These are phyloP conservation scores for Erebia aethiops DNA, from an alignment of 2,888 invertebrate species.

Conservation along the genomic window DNA sequence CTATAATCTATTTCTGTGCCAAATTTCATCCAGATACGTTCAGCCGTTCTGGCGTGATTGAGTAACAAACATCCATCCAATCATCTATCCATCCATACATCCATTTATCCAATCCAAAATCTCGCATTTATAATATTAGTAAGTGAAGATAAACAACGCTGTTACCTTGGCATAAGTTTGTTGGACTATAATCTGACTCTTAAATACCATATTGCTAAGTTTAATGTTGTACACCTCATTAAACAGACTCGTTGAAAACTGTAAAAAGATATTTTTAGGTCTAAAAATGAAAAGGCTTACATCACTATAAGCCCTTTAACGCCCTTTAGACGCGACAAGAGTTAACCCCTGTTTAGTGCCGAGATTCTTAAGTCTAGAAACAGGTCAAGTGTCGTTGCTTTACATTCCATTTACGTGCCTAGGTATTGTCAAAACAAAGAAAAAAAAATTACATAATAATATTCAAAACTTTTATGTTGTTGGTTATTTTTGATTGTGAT, in stretches of 20 bases:
- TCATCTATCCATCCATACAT: too few species aligned
- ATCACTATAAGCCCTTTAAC: slow-evolving; percentile 21
- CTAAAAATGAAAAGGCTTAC: slow-evolving; percentile 29
- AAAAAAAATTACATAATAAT: background rate
- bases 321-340: slow-evolving; percentile 21
- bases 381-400: slow-evolving; percentile 22
- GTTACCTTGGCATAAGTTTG: too few species aligned
- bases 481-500: too few species aligned
- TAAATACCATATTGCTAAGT: background rate
- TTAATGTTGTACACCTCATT: background rate
- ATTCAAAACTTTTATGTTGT: background rate
- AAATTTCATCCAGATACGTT: too few species aligned
- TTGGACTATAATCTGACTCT: background rate
- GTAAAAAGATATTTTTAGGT: slow-evolving; percentile 17
- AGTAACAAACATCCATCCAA: too few species aligned
- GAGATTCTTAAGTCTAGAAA: slow-evolving; percentile 24
- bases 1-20: too few species aligned
- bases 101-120: too few species aligned
- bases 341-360: slow-evolving; percentile 22
- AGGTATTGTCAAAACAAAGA: slow-evolving; percentile 4
- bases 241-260: background rate
- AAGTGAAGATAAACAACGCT: too few species aligned
- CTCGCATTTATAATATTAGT: too few species aligned
- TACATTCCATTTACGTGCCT: slow-evolving; percentile 14
- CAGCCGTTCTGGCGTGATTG: too few species aligned